phyloP scores from a whole-genome alignment of 2,113 vertebrate species.

The Anthoscopus minutus region DNA sequence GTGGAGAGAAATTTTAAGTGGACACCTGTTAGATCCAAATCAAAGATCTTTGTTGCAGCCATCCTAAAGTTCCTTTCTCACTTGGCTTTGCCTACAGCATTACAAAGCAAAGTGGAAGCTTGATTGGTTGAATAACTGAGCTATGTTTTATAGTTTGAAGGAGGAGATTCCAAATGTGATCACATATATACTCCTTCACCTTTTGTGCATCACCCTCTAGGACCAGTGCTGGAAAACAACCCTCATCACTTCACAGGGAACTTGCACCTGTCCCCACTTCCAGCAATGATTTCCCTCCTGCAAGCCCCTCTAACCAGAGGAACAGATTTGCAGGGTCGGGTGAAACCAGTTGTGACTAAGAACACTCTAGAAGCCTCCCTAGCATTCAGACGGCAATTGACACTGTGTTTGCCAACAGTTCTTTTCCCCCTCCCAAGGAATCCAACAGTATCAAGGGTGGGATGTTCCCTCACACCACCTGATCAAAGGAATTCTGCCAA shows the following conservation, averaged over 20 bases:
- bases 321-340: not conserved
- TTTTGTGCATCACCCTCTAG: not conserved
- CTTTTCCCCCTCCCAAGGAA: not conserved
- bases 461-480: not conserved
- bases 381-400: not conserved
- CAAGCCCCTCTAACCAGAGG: not conserved
- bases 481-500: not conserved
- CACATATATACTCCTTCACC: not conserved
- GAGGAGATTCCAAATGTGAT: not conserved
- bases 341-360: not conserved
- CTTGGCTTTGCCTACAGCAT: not conserved
- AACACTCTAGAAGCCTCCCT: not conserved
- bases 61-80: not conserved
- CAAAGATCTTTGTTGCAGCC: not conserved
- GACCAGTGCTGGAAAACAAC: not conserved
- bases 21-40: not conserved
- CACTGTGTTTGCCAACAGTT: not conserved
- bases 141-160: not conserved
- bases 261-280: not conserved
- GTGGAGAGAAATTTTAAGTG: not conserved
- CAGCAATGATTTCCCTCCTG: not conserved
- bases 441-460: not conserved
- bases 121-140: not conserved
- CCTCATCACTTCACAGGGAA: not conserved
- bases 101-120: not conserved